Evolutionary conservation across 2,113 vertebrate genomes (phyloP), one percentile per base, ranked within the genome.

Genomic region (Piaya cayana): DNA sequence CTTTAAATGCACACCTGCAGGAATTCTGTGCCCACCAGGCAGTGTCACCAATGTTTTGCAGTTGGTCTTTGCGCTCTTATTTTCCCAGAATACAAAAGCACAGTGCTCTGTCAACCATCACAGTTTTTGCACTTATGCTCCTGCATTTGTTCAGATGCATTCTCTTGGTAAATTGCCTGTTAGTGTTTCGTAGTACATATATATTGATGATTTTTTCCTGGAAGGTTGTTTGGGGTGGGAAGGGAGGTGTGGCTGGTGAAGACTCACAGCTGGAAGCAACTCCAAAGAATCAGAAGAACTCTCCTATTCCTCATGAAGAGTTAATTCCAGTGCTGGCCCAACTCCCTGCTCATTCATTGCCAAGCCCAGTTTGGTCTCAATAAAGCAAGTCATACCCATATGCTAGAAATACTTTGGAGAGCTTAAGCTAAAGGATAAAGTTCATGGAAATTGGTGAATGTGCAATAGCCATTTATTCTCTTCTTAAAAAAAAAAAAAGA

Each of bases 261-360:
- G 64, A 76, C 82, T 96, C 92, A 89, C 80, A 90, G 87, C 91
- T 95, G 76, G 89, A 95, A 95, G 84, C 49, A 96, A 88, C 84
- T 92, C 82, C 90, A 90, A 93, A 80, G 76, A 90, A 67, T 47
- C 84, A 90, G 77, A 45, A 78, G 39, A 89, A 67, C 89, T 71
- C 59, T 90, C 75, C 36, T 37, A 77, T 92, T 93, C 62, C 79
- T 93, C 85, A 67, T 7, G 43, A 94, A 91, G 47, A 88, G 60
- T 42, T 47, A 92, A 63, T 64, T 93, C 56, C 58, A 78, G 62
- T 63, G 37, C 36, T 86, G 59, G 47, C 71, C 71, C 60, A 82
- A 91, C 77, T 95, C 82, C 42, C 65, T 94, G 82, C 69, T 92
- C 60, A 55, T 92, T 81, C 71, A 70, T 68, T 50, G 43, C 86